Base-by-base conservation (phyloP, 2,888 invertebrate species). In the Nowickia ferox region DNA sequence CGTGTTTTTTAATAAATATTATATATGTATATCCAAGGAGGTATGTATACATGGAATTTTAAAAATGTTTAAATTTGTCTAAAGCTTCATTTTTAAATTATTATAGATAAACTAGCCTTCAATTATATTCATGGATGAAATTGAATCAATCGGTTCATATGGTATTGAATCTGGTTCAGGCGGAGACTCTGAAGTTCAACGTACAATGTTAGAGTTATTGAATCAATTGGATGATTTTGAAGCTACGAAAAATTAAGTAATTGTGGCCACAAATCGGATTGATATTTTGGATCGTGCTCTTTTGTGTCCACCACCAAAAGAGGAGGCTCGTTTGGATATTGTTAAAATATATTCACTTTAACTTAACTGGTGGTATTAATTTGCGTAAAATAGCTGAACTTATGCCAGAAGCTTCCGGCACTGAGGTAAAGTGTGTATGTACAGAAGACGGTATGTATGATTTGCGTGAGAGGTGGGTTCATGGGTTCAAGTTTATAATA, bases 371-470 rank as follows among this genome's bases (percentile, higher is more conserved):
- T 91, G 99, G 99, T 66, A 99, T 99, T 87, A 98, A 99, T 93
- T 94, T 99, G 89, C 95, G 98, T 78, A 99, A 99, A 94, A 99
- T 99, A 90, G 99, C 99, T 0, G 99, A 99, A 94, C 94, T 98
- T 89, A 99, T 99, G 99, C 99, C 99, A 0, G 99, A 99, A 48
- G 99, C 99, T 72, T 99, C 99, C 13, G 99, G 99, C 69, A 99
- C 99, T 38, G 99, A 99, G 94, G 99, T 99, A 0, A 99, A 99
- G 95, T 99, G 99, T 88, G 99, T 99, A 0, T 99, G 99, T 92
- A 99, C 99, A 1, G 99, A 99, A 93, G 99, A 99, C 76, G 99
- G 99, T 74, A 99, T 99, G 99, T 99, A 99, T 89, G 99, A 99
- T 8, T 94, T 99, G 61, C 95, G 99, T 90, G 99, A 99, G 93